These are phyloP conservation scores for Pecten maximus DNA, from an alignment of 2,888 invertebrate genomes.

Conservation along the genomic window DNA sequence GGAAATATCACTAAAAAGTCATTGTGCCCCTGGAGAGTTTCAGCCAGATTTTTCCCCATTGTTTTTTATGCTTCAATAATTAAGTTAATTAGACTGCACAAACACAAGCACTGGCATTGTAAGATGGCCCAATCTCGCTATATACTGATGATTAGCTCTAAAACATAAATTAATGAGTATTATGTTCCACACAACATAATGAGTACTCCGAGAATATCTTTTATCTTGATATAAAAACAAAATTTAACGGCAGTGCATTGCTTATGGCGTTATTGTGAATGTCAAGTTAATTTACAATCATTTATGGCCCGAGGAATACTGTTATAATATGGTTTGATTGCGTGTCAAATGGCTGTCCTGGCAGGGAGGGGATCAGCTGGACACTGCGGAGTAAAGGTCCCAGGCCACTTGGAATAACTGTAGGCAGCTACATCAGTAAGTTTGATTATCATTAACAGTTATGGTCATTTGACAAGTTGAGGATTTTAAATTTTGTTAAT, in stretches of 20 bases:
- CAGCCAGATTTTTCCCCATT: background rate
- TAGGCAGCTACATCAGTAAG: background rate
- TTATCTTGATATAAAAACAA: background rate
- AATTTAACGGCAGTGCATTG: background rate
- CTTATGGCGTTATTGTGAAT: slow-evolving; percentile 3
- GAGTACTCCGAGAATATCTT: background rate
- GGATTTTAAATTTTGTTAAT: background rate
- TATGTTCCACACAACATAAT: background rate
- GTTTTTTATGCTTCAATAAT: slow-evolving; percentile 9
- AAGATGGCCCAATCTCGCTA: background rate
- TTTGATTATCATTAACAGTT: background rate
- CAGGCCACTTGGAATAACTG: background rate
- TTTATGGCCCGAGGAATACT: background rate
- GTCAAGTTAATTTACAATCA: slow-evolving; percentile 11
- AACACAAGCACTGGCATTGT: background rate
- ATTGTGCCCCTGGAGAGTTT: background rate
- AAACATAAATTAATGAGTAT: background rate
- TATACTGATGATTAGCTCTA: slow-evolving; percentile 3
- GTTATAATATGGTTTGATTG: background rate
- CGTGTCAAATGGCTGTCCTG: background rate
- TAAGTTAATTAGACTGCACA: background rate
- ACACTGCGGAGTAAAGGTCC: background rate
- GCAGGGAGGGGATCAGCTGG: background rate
- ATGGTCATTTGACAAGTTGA: background rate
- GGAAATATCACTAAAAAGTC: background rate